Conservation (phyloP, 2,113 vertebrate genomes). For the Eurypyga helias region DNA sequence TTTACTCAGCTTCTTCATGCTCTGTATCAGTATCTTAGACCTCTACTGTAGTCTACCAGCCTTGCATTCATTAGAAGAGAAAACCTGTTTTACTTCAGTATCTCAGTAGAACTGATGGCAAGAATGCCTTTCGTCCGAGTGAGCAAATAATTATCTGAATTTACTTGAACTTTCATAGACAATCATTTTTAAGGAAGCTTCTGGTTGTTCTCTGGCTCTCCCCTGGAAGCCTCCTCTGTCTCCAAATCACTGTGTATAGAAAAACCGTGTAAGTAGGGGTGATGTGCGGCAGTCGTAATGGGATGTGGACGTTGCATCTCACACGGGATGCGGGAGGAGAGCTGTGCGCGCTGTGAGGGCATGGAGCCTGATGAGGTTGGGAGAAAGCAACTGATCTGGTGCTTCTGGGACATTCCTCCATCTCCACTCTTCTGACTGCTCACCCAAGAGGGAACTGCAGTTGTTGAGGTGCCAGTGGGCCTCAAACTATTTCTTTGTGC, state of each 20-base stretch:
- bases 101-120: background rate
- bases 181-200: slow-evolving; percentile 15
- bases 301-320: background rate
- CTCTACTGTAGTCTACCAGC: background rate
- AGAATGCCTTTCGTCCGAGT: background rate
- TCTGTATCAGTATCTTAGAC: background rate
- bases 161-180: background rate
- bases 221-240: background rate
- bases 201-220: background rate
- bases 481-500: background rate
- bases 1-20: background rate
- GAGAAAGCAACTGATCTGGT: background rate
- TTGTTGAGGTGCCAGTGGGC: background rate
- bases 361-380: background rate
- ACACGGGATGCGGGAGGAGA: background rate
- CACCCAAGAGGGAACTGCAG: background rate
- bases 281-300: background rate
- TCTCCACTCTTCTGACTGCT: background rate
- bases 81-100: background rate
- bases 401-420: background rate
- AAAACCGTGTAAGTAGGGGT: accelerated
- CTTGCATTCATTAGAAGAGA: background rate
- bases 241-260: background rate
- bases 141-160: background rate
- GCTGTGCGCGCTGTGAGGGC: background rate